These are phyloP conservation scores for Heteromormyrus szaboi DNA, from an alignment of 2,797 vertebrate genomes.

Conservation along the genomic window DNA sequence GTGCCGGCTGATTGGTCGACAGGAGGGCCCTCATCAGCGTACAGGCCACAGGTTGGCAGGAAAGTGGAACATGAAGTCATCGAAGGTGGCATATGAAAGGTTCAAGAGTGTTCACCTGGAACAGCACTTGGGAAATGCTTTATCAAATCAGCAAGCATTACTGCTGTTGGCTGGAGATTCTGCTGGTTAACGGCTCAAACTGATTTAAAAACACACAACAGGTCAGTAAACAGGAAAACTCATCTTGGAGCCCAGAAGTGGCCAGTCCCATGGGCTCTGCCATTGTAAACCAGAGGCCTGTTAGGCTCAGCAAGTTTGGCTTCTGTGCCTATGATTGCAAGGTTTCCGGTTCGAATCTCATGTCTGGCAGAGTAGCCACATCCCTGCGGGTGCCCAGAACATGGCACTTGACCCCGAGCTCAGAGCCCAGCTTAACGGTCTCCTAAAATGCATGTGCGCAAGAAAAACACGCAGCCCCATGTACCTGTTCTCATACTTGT, in stretches of 20 bases:
- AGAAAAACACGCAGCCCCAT: not conserved
- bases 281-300: not conserved
- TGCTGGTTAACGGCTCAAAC: not conserved
- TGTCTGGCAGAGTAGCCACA: not conserved
- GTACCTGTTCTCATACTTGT: not conserved
- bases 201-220: not conserved
- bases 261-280: not conserved
- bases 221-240: not conserved
- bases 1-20: not conserved
- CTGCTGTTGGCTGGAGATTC: not conserved
- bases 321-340: not conserved
- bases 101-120: not conserved
- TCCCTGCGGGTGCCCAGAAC: not conserved
- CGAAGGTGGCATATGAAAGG: not conserved
- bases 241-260: not conserved
- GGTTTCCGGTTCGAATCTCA: not conserved
- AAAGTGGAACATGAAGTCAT: constrained; percentile 8
- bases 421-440: not conserved
- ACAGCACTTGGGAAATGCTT: not conserved
- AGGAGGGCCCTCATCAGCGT: not conserved
- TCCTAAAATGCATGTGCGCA: not conserved
- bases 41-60: not conserved
- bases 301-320: not conserved
- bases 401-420: not conserved
- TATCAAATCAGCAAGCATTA: not conserved